Percentiles rank a stretch among this genome's conserved stretches.
Conservation (phyloP, 2,888 invertebrate genomes). For the Leucophenga montana region DNA sequence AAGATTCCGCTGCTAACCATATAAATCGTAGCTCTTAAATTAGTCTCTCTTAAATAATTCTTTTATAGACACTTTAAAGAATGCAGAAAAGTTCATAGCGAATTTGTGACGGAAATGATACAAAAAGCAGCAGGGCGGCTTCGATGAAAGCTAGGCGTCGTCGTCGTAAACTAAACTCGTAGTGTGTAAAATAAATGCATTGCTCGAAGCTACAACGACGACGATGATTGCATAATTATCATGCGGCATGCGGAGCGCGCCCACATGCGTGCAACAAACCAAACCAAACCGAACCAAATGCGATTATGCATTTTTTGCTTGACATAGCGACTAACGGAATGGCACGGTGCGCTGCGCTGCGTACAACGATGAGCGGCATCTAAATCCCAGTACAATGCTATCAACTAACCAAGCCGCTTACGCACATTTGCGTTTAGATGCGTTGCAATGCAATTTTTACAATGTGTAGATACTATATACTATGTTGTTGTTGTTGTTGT, state of each 20-base stretch:
- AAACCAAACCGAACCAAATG: not conserved
- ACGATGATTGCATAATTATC: conserved; percentile 31
- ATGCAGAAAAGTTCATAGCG: conserved; percentile 25
- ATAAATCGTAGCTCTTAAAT: no score
- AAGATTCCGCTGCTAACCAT: not conserved
- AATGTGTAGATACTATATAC: no score
- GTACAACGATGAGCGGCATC: not conserved
- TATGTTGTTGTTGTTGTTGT: not conserved
- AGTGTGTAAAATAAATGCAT: not conserved
- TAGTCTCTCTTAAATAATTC: no score
- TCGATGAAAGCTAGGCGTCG: not conserved
- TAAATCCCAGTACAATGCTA: not conserved
- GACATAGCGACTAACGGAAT: not conserved
- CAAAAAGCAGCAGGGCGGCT: not conserved
- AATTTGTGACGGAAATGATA: conserved; percentile 34
- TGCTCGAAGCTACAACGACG: not conserved
- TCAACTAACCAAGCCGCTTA: conserved; percentile 4
- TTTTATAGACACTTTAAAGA: no score
- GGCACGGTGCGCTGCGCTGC: no score
- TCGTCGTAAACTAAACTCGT: not conserved
- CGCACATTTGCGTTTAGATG: conserved; percentile 12
- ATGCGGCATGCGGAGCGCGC: conserved; percentile 25
- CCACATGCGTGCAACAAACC: not conserved
- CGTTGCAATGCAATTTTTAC: not conserved
- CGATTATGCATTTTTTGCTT: conserved; percentile 1